Base-by-base conservation (phyloP, 2,797 vertebrate genomes). In the Coregonus ussuriensis region DNA sequence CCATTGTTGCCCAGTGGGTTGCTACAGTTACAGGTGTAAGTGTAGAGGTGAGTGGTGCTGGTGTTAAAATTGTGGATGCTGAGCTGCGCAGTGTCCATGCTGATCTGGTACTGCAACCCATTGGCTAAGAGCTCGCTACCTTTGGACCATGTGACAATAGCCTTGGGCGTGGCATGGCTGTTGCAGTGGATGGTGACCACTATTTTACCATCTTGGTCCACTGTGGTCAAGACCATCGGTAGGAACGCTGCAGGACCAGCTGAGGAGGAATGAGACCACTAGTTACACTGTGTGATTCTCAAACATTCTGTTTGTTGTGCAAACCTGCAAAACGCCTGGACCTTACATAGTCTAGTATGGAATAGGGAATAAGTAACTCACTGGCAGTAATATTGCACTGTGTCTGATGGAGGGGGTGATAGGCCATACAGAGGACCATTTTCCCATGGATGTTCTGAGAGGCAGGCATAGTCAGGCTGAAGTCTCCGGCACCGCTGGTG, bases 381-480 rank as follows among this genome's bases (percentile, higher is more conserved):
- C 96, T 86, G 1, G 94, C 90, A 1, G 89, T 92, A 6, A 95
- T 1, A 3, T 83, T 91, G 84, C 96, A 96, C 0, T 81, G 79
- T 15, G 83, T 90, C 0, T 82, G 74, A 78, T 88, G 66, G 1
- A 91, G 7, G 3, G 93, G 89, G 77, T 96, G 95, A 1, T 75
- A 81, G 3, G 90, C 93, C 0, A 81, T 16, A 77, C 96, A 96
- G 0, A 82, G 88, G 65, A 96, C 53, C 0, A 74, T 78, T 74
- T 83, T 83, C 4, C 94, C 89, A 0, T 87, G 84, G 41, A 96
- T 84, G 47, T 72, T 37, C 0, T 82, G 71, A 0, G 91, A 90
- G 29, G 93, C 79, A 0, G 0, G n/a, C 4, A 91, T 35, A 0
- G 62, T 86, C 35, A 91, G 13, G 37, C 76, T 89, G 21, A 83